Percentiles rank a stretch among this genome's conserved stretches.
These are phyloP conservation scores for Eristalinus sepulchralis DNA, from an alignment of 2,888 invertebrate genomes.

Conservation along the genomic window DNA sequence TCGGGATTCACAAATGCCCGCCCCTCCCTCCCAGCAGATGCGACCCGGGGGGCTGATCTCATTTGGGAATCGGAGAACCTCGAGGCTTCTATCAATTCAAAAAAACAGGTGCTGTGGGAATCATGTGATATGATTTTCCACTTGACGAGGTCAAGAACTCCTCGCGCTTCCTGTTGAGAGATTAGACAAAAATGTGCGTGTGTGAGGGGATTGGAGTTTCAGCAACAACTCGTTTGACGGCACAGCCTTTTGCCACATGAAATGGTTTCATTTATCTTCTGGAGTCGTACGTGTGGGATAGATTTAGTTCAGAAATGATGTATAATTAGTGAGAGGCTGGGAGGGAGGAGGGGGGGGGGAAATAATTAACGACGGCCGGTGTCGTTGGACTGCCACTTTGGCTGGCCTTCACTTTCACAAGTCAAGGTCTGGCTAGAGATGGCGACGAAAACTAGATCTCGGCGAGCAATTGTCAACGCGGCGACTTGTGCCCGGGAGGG, in stretches of 20 bases:
- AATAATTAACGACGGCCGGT: neutral
- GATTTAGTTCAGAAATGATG: neutral
- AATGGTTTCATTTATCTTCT: neutral
- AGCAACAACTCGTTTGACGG: neutral
- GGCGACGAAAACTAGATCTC: neutral
- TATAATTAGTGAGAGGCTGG: neutral
- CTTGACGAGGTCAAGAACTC: slow-evolving; percentile 46
- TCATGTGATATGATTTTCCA: slow-evolving; percentile 18
- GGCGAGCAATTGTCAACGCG: neutral
- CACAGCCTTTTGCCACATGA: neutral
- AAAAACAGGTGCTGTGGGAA: slow-evolving; percentile 45
- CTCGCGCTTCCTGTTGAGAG: slow-evolving; percentile 23
- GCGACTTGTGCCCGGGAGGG: neutral
- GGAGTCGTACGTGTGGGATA: neutral
- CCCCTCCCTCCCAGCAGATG: neutral
- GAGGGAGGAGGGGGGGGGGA: neutral
- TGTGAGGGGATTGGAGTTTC: neutral
- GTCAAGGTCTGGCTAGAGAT: neutral
- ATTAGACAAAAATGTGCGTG: neutral
- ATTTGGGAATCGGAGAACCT: slow-evolving; percentile 18
- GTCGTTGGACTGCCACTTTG: neutral
- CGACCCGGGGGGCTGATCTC: slow-evolving; percentile 2
- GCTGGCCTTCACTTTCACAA: neutral
- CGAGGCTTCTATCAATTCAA: neutral
- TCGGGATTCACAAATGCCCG: neutral